Evolutionary conservation across 2,888 invertebrate species (phyloP).

Genomic region (Callimorpha dominula): DNA sequence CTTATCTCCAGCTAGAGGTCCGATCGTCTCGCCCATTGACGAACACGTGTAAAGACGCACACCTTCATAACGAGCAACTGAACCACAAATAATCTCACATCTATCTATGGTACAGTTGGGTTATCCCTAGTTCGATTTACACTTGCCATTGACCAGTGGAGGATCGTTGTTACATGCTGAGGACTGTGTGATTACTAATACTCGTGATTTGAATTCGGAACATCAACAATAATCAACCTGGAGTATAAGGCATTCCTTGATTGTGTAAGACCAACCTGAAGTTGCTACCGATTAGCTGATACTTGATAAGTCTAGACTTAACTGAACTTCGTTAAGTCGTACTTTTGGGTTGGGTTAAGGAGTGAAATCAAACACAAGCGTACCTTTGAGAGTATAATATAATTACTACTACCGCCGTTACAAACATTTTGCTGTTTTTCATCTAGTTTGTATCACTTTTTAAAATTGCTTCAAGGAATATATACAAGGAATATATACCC

Average conservation of each 20-base stretch:
- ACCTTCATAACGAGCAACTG: conserved; percentile 13
- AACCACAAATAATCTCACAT: conserved; percentile 6
- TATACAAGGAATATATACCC: too few relatives aligned
- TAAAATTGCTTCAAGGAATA: too few relatives aligned
- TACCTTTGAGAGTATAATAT: too few relatives aligned
- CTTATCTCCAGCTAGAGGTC: background rate
- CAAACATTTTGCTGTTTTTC: too few relatives aligned
- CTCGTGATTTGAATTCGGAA: background rate
- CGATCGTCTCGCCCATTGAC: conserved; percentile 10
- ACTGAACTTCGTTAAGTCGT: too few relatives aligned
- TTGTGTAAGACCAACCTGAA: background rate
- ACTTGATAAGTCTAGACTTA: too few relatives aligned
- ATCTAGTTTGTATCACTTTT: too few relatives aligned
- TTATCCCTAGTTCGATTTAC: background rate
- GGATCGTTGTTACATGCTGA: background rate
- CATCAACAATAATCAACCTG: too few relatives aligned
- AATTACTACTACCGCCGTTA: too few relatives aligned
- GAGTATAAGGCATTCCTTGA: background rate
- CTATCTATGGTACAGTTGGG: background rate
- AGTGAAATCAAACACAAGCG: too few relatives aligned
- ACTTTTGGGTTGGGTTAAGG: too few relatives aligned
- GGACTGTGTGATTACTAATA: background rate
- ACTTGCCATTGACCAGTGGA: too few relatives aligned
- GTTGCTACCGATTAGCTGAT: background rate
- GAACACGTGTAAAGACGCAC: conserved; percentile 14